Conservation (phyloP, 2,888 invertebrate genomes). For the Drosophila atroscutellata region DNA sequence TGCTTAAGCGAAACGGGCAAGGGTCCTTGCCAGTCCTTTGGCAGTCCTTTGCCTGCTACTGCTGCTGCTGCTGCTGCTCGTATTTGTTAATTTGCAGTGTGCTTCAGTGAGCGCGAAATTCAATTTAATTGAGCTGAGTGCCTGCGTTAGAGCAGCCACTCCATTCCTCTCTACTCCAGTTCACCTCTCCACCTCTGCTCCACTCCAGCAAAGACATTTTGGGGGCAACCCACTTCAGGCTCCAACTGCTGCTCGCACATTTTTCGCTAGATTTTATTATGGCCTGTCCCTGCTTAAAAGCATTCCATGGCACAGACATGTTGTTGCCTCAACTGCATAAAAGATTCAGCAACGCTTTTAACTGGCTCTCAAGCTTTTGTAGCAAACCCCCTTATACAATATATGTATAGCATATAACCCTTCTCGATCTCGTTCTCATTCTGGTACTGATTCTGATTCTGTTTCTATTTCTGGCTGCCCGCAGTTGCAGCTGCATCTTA, state of each 20-base stretch:
- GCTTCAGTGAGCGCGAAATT: constrained; percentile 82
- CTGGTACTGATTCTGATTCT: constrained; percentile 19
- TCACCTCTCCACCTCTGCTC: background rate
- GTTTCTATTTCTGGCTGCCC: constrained; percentile 33
- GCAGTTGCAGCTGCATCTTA: constrained; percentile 36
- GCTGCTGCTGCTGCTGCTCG: constrained; percentile 25
- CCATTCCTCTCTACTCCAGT: constrained; percentile 1
- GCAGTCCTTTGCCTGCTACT: constrained; percentile 13
- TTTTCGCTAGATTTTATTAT: constrained; percentile 77
- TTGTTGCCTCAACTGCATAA: constrained; percentile 65
- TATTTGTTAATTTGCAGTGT: constrained; percentile 80
- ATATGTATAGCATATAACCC: background rate
- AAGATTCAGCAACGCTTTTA: constrained; percentile 80
- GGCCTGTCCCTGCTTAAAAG: constrained; percentile 76
- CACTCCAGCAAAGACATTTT: constrained; percentile 16
- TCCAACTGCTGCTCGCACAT: constrained; percentile 62
- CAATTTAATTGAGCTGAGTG: constrained; percentile 83
- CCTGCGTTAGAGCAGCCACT: constrained; percentile 43
- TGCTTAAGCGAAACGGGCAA: constrained; percentile 78
- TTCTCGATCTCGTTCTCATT: background rate
- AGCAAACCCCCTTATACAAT: background rate
- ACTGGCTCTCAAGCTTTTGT: constrained; percentile 67
- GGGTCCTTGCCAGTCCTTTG: constrained; percentile 50
- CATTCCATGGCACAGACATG: constrained; percentile 71
- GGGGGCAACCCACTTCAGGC: constrained; percentile 24